phyloP scores from a whole-genome alignment of 2,888 invertebrate species.

The Petrolisthes cinctipes region DNA sequence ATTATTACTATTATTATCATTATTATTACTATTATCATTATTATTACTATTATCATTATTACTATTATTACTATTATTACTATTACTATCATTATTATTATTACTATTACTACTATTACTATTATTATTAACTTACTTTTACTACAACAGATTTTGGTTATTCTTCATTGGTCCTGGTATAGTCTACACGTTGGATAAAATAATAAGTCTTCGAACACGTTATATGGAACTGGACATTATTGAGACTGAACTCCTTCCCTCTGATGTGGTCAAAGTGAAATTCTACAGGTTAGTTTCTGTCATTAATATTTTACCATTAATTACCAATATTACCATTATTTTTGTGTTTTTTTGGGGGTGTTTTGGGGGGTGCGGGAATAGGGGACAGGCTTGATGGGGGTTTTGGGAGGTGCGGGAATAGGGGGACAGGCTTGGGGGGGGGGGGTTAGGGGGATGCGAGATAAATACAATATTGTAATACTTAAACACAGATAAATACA shows the following conservation, averaged over 20 bases:
- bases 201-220: constrained; percentile 89
- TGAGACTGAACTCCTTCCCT: constrained; percentile 92
- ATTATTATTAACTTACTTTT: neutral
- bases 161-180: constrained; percentile 93
- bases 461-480: too few relatives aligned
- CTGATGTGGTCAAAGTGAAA: constrained; percentile 93
- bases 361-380: too few relatives aligned
- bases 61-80: neutral
- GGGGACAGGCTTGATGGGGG: too few relatives aligned
- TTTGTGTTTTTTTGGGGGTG: too few relatives aligned
- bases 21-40: neutral
- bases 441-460: too few relatives aligned
- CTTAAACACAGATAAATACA: too few relatives aligned
- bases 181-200: constrained; percentile 90
- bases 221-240: constrained; percentile 93
- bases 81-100: neutral
- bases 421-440: too few relatives aligned
- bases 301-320: too few relatives aligned
- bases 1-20: neutral
- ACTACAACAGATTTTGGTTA: constrained; percentile 80
- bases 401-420: too few relatives aligned
- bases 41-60: neutral
- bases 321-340: too few relatives aligned
- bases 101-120: neutral
- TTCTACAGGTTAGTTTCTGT: constrained; percentile 80